Evolutionary conservation across 2,113 vertebrate genomes (phyloP), one percentile per base, ranked within the genome.

Genomic region (Aegypius monachus): DNA sequence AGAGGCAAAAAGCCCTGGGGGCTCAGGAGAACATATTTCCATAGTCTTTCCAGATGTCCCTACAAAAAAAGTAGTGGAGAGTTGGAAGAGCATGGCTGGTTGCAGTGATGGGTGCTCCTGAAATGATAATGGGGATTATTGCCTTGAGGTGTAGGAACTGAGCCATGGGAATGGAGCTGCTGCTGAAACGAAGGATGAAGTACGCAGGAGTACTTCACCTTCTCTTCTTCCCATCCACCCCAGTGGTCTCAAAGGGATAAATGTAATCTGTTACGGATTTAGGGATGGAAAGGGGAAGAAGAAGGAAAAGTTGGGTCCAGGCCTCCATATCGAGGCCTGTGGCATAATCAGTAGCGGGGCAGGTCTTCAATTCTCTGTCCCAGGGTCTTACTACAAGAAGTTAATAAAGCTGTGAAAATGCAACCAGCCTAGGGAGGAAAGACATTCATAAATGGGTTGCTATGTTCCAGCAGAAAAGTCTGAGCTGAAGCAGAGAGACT

Each of bases 1-100:
- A 95, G 86, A 96, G 83, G 68, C 95, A 89, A 82, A 95, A 97
- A 89, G 56, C 92, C 92, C 95, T 87, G 83, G 80, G 68, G 66
- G 68, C 36, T 91, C 53, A 53, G 85, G 58, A 81, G 65, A 66
- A 55, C 42, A 5, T 50, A 72, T 62, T 95, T 78, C 73, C 56
- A 38, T 40, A 48, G 83, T 40, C 77, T 72, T 93, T 93, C 95
- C 86, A 86, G 83, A 78, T 95, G 86, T 92, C 65, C 73, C 58
- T 73, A 53, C 73, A 61, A 75, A 85, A 81, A 81, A n/a, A 48
- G 53, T 13, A 67, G n/a, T 3, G 56, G 72, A 90, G 72, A 79
- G 65, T 6, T 81, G 65, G 61, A 83, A 88, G 59, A 80, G 21
- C 20, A 6, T 31, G 42, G 43, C 43, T 0, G 0, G 32, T 81